These are phyloP conservation scores for Pararge aegeria DNA, from an alignment of 1,140 invertebrate species.

Conservation along the genomic window DNA sequence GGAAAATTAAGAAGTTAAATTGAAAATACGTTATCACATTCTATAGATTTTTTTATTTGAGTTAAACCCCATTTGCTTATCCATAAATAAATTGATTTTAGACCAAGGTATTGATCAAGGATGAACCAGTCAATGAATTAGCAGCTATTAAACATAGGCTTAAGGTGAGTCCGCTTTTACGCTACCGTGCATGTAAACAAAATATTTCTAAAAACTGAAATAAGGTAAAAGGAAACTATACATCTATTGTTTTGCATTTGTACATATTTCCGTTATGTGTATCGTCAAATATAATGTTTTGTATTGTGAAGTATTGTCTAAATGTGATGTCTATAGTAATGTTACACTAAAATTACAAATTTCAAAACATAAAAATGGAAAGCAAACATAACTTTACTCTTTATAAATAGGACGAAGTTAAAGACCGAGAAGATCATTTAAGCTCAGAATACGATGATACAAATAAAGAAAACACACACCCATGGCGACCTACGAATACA, in stretches of 20 bases:
- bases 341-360: neutral
- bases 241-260: slow-evolving; percentile 42
- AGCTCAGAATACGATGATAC: slow-evolving; percentile 49
- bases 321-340: neutral
- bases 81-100: slow-evolving; percentile 61
- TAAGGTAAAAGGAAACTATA: slow-evolving; percentile 6
- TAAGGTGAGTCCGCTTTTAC: slow-evolving; percentile 58
- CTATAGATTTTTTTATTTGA: slow-evolving; percentile 10
- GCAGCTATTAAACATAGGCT: slow-evolving; percentile 56
- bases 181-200: slow-evolving; percentile 35
- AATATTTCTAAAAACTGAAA: slow-evolving; percentile 11
- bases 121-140: slow-evolving; percentile 46
- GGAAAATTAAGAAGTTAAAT: no score
- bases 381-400: slow-evolving; percentile 12
- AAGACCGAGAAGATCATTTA: slow-evolving; percentile 51
- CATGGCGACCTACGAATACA: slow-evolving; percentile 64
- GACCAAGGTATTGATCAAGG: slow-evolving; percentile 43
- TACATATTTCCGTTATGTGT: slow-evolving; percentile 46
- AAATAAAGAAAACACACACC: slow-evolving; percentile 50
- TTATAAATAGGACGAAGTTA: slow-evolving; percentile 62
- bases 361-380: neutral
- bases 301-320: slow-evolving; percentile 3
- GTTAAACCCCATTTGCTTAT: slow-evolving; percentile 41
- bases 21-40: slow-evolving; percentile 9
- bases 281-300: slow-evolving; percentile 14